These are phyloP conservation scores for Elachura formosa DNA, from an alignment of 2,113 vertebrate genomes.

Conservation along the genomic window DNA sequence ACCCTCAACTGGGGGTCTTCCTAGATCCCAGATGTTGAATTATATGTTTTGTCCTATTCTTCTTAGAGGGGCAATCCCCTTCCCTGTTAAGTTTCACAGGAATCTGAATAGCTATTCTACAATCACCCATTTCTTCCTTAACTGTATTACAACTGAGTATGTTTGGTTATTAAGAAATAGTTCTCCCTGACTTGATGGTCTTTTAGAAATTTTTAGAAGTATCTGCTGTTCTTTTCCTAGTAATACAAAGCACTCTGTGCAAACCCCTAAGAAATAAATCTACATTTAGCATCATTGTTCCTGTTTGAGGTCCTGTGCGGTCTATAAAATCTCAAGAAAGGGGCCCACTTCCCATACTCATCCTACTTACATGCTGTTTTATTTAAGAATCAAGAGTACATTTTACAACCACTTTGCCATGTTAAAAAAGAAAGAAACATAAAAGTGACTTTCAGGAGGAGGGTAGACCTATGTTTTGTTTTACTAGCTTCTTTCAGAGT, in stretches of 20 bases:
- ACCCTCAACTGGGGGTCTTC: slow-evolving; percentile 60
- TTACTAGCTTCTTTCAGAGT: slow-evolving; percentile 57
- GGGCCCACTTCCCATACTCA: slow-evolving; percentile 58
- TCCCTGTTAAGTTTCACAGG: slow-evolving; percentile 58
- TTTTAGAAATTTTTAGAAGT: slow-evolving; percentile 27
- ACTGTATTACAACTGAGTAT: slow-evolving; percentile 38
- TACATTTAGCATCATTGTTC: slow-evolving; percentile 26
- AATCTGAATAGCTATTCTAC: slow-evolving; percentile 54
- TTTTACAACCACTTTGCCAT: slow-evolving; percentile 63
- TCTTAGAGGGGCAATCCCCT: not conserved
- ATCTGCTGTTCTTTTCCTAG: not conserved
- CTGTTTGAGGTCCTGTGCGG: slow-evolving; percentile 60
- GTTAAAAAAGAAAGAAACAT: slow-evolving; percentile 59
- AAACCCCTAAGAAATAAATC: not conserved
- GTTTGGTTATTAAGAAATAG: slow-evolving; percentile 31
- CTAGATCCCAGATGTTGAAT: slow-evolving; percentile 65
- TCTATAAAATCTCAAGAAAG: slow-evolving; percentile 64
- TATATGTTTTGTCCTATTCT: slow-evolving; percentile 50
- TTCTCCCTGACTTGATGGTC: not conserved
- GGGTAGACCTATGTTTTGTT: slow-evolving; percentile 38
- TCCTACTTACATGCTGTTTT: slow-evolving; percentile 62
- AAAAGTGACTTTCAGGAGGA: slow-evolving; percentile 58
- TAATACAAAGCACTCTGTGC: not conserved
- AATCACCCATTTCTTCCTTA: slow-evolving; percentile 54
- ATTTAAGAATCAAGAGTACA: slow-evolving; percentile 66